Percentiles rank a stretch among this genome's conserved stretches.
These are phyloP conservation scores for rabbit (Oryctolagus cuniculus) DNA, from an alignment of 2,113 vertebrate genomes.

Conservation along the genomic window DNA sequence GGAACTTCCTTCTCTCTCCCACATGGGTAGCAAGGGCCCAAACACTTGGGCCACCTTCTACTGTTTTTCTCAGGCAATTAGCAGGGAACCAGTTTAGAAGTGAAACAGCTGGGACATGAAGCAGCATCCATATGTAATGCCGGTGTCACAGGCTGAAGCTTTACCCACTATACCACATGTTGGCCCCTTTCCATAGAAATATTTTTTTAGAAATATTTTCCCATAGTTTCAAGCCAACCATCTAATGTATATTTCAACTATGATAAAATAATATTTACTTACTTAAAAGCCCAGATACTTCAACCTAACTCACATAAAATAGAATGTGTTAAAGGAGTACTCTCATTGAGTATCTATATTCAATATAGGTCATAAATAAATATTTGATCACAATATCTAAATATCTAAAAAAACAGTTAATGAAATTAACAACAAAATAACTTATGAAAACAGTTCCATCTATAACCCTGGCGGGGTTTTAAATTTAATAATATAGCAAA, in stretches of 20 bases:
- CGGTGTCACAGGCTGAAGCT: too few relatives aligned
- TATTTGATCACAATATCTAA: not conserved
- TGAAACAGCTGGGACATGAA: too few relatives aligned
- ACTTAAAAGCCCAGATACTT: not conserved
- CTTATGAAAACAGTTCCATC: not conserved
- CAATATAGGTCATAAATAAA: not conserved
- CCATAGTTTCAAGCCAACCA: not conserved
- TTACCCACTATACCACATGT: too few relatives aligned
- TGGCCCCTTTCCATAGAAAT: not conserved
- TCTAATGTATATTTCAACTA: not conserved
- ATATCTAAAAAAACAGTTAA: not conserved
- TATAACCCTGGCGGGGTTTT: not conserved
- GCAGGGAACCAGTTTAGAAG: too few relatives aligned
- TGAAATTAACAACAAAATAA: not conserved
- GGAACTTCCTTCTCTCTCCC: too few relatives aligned
- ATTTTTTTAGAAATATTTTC: not conserved
- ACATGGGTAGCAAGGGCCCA: too few relatives aligned
- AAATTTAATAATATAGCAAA: not conserved
- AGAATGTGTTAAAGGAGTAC: not conserved
- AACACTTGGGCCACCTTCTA: too few relatives aligned
- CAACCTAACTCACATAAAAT: not conserved
- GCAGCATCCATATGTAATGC: too few relatives aligned
- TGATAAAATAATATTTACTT: not conserved
- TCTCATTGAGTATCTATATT: not conserved
- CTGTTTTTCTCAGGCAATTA: too few relatives aligned